Evolutionary conservation across 1,140 invertebrate genomes (phyloP).

Genomic region (Antheraea pernyi): DNA sequence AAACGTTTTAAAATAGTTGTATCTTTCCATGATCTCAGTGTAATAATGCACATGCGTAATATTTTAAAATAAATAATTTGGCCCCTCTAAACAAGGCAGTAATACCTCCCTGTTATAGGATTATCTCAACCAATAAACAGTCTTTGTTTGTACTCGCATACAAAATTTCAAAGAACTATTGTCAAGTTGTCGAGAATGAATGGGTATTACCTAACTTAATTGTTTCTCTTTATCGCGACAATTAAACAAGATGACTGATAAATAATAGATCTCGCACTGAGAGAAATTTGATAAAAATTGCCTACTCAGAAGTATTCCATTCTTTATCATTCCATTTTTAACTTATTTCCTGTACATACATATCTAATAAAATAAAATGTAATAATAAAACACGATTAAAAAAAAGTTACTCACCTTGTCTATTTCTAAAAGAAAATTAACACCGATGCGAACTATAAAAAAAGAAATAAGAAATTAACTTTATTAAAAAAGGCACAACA

Average conservation of each 20-base stretch:
- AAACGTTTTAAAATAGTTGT: too few relatives aligned
- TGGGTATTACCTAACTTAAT: background rate
- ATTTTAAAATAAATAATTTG: background rate
- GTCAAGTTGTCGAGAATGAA: background rate
- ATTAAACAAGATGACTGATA: background rate
- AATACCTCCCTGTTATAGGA: slow-evolving; percentile 1
- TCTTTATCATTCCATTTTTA: too few relatives aligned
- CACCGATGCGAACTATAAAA: slow-evolving; percentile 23
- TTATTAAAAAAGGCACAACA: slow-evolving; percentile 17
- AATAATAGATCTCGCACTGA: background rate
- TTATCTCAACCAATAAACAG: background rate
- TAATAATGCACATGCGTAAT: too few relatives aligned
- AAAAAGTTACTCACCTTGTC: slow-evolving; percentile 19
- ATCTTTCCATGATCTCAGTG: too few relatives aligned
- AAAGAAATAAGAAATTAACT: slow-evolving; percentile 14
- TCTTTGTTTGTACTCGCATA: background rate
- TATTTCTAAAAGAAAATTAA: slow-evolving; percentile 13
- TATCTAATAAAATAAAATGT: background rate
- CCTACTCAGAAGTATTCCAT: too few relatives aligned
- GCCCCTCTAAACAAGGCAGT: background rate
- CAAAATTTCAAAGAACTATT: background rate
- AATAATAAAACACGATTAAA: too few relatives aligned
- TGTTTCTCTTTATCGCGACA: background rate
- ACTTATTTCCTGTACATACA: too few relatives aligned
- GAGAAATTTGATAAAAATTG: too few relatives aligned